Evolutionary conservation across 1,140 invertebrate genomes (phyloP).

Genomic region (Goniozus legneri): DNA sequence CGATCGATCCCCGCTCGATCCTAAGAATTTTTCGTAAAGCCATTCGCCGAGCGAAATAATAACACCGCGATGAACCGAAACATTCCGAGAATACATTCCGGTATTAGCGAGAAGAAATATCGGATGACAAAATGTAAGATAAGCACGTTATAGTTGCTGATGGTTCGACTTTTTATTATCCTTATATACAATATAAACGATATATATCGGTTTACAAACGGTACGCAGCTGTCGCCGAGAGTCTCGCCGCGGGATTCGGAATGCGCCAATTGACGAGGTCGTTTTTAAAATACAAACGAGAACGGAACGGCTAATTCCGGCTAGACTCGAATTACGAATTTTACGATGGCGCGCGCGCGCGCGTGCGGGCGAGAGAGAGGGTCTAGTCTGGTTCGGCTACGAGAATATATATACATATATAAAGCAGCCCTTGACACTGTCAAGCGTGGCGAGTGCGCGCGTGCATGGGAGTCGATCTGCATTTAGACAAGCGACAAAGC

Average conservation of each 20-base stretch:
- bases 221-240: neutral
- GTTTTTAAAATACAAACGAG: conserved; percentile 11
- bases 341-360: conserved; percentile 8
- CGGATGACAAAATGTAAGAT: no score
- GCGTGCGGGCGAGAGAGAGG: conserved; percentile 19
- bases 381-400: no score
- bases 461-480: conserved; percentile 3
- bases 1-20: no score
- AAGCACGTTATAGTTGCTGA: no score
- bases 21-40: no score
- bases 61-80: no score
- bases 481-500: neutral
- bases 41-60: no score
- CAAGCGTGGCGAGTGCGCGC: conserved; percentile 15
- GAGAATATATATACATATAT: conserved; percentile 29
- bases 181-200: no score
- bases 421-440: conserved; percentile 34
- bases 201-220: no score
- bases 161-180: no score
- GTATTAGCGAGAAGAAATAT: no score
- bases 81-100: no score
- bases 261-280: conserved; percentile 5
- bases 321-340: conserved; percentile 13
- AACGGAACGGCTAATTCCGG: neutral
- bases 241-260: conserved; percentile 1